Evolutionary conservation across 2,113 vertebrate species (phyloP).

Genomic region (Lota lota): DNA sequence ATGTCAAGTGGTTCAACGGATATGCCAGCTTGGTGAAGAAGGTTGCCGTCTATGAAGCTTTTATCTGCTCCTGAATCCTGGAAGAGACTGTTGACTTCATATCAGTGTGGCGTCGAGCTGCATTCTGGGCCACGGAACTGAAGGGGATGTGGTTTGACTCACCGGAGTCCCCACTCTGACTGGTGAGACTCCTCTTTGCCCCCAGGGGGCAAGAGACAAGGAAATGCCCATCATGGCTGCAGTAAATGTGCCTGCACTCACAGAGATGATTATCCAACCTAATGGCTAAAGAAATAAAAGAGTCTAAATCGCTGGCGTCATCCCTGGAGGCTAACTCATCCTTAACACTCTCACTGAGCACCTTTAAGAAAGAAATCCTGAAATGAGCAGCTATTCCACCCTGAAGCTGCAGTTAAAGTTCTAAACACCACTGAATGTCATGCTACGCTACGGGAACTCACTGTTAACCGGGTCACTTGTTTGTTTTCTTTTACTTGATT

Average conservation of each 20-base stretch:
- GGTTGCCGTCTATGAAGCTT: neutral
- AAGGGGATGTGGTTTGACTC: neutral
- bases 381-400: neutral
- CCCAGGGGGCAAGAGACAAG: neutral
- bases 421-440: neutral
- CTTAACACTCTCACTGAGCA: neutral
- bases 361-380: neutral
- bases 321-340: neutral
- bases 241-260: neutral
- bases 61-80: neutral
- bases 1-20: too few species aligned
- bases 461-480: too few species aligned
- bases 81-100: neutral
- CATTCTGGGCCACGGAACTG: neutral
- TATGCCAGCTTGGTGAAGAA: neutral
- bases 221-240: neutral
- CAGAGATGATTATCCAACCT: neutral
- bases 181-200: neutral
- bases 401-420: neutral
- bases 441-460: neutral
- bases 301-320: neutral
- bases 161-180: neutral
- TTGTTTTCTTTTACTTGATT: too few species aligned
- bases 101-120: neutral
- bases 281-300: neutral